Evolutionary conservation across 2,113 vertebrate genomes (phyloP), one percentile per base, ranked within the genome.

Genomic region (Vidua chalybeata): DNA sequence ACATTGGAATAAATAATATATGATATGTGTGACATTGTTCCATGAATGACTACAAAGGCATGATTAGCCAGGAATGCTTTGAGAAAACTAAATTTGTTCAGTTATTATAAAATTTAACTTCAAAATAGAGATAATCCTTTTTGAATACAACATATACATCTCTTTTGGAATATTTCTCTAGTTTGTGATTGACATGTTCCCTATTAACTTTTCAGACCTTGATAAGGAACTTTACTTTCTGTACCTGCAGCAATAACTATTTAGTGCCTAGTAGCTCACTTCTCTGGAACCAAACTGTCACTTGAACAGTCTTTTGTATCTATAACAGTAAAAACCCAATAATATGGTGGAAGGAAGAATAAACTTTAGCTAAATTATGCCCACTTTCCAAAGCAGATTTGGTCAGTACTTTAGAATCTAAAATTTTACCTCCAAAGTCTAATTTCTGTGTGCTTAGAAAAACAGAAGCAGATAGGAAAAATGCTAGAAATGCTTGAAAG

Each of bases 141-240:
- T 13, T 33, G 10, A 41, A 39, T 30, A 35, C 5, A 51, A 43
- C 12, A 27, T 30, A 23, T 30, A 5, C 37, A 12, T 83, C 41
- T 85, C 24, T 19, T 87, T 45, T 28, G 12, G 21, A 48, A 20
- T 63, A 56, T 28, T 72, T 76, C 7, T 85, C 24, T 51, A 72
- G 17, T 85, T 87, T 0, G 0, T 55, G 30, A 46, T 39, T 86
- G 41, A 48, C 2, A 6, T 21, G 10, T 48, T 59, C 19, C 7
- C 10, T 56, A 3, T 31, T 61, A 19, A 74, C 9, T 74, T 81
- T 67, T 83, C 48, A 93, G 51, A 63, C 22, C 6, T 71, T 28
- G n/a, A 76, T 71, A 35, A 43, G 27, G 41, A 84, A 9, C 8
- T 80, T 86, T 27, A 45, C 22, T 33, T 94, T 59, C 66, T 55